phyloP scores from a whole-genome alignment of 2,797 vertebrate genomes.

The Coreius guichenoti region DNA sequence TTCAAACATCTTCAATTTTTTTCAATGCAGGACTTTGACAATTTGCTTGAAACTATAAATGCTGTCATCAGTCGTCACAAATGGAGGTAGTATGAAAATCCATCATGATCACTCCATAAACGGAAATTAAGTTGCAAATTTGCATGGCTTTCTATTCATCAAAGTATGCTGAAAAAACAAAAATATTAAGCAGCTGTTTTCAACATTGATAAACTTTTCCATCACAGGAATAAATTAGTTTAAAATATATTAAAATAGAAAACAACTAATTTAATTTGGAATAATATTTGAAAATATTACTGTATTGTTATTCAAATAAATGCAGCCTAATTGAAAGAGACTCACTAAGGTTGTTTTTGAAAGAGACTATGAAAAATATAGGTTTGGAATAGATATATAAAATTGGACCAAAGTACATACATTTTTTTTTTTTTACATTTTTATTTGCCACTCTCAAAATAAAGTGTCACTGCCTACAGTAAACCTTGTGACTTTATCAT shows the following conservation, averaged over 20 bases:
- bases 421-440: neutral
- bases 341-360: neutral
- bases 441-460: constrained; percentile 10
- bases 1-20: neutral
- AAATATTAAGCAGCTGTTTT: neutral
- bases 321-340: neutral
- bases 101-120: neutral
- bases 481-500: constrained; percentile 26
- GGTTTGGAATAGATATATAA: neutral
- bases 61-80: neutral
- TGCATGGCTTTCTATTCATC: neutral
- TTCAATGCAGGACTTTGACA: neutral
- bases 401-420: neutral
- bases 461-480: neutral
- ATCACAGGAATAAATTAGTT: no score
- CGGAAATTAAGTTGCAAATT: neutral
- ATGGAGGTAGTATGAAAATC: neutral
- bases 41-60: neutral
- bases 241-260: no score
- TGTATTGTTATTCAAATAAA: neutral
- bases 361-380: neutral
- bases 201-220: neutral
- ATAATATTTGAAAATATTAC: neutral
- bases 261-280: neutral
- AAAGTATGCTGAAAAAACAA: neutral